Conservation (phyloP, 2,888 invertebrate genomes). For the Drosophila colorata region DNA sequence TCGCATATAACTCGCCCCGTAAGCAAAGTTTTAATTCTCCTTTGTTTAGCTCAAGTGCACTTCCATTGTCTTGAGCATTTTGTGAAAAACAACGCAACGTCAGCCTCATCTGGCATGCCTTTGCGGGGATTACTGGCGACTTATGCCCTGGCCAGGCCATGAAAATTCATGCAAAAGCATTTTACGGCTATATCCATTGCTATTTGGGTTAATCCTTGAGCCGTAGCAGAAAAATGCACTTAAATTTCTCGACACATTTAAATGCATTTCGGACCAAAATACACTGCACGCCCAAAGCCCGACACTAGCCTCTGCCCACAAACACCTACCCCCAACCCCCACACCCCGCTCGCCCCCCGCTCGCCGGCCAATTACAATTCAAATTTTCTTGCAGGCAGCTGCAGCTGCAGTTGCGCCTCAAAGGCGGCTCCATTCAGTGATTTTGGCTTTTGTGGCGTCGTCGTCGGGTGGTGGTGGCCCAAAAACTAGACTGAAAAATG, state of each 20-base stretch:
- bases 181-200: slow-evolving; percentile 26
- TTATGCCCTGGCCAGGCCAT: slow-evolving; percentile 12
- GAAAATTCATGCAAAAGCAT: slow-evolving; percentile 7
- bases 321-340: neutral
- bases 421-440: slow-evolving; percentile 47
- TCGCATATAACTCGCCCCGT: neutral
- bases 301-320: neutral
- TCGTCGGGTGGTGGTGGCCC: neutral
- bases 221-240: slow-evolving; percentile 17
- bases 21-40: neutral
- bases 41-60: neutral
- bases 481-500: slow-evolving; percentile 7
- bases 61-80: slow-evolving; percentile 23
- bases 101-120: slow-evolving; percentile 22
- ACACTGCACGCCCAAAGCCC: too few species aligned
- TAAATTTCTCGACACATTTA: slow-evolving; percentile 31
- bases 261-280: slow-evolving; percentile 29
- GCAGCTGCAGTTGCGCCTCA: slow-evolving; percentile 52
- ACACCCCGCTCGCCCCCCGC: too few species aligned
- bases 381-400: slow-evolving; percentile 45
- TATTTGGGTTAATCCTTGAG: slow-evolving; percentile 22
- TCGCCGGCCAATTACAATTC: slow-evolving; percentile 1
- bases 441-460: slow-evolving; percentile 62
- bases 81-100: neutral
- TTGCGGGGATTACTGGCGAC: slow-evolving; percentile 17